Percentiles rank a stretch among this genome's conserved stretches.
Evolutionary conservation across 2,888 invertebrate species (phyloP).

Genomic region (Hemaris fuciformis): DNA sequence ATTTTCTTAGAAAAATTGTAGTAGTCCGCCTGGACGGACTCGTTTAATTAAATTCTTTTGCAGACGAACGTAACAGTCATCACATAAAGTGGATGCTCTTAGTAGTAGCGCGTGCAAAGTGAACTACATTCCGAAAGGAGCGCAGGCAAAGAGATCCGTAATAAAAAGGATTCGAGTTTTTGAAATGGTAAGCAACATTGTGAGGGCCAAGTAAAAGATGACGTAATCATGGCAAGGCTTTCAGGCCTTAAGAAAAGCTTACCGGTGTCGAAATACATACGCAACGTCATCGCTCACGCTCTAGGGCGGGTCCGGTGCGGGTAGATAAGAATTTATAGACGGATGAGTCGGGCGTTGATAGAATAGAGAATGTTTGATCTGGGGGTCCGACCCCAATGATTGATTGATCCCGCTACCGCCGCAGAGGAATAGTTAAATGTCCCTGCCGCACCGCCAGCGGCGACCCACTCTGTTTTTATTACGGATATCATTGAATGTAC

Average conservation of each 20-base stretch:
- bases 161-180: slow-evolving; percentile 14
- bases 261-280: slow-evolving; percentile 51
- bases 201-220: slow-evolving; percentile 29
- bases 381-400: slow-evolving; percentile 56
- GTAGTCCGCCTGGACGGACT: slow-evolving; percentile 29
- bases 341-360: slow-evolving; percentile 65
- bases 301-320: slow-evolving; percentile 53
- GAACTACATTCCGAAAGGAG: slow-evolving; percentile 18
- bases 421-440: slow-evolving; percentile 54
- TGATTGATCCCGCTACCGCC: slow-evolving; percentile 57
- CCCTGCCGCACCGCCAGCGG: slow-evolving; percentile 15
- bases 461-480: slow-evolving; percentile 21
- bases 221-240: slow-evolving; percentile 43
- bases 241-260: slow-evolving; percentile 35
- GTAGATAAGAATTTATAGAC: slow-evolving; percentile 73
- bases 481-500: slow-evolving; percentile 3
- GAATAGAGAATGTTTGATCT: slow-evolving; percentile 64
- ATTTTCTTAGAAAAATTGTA: slow-evolving; percentile 42
- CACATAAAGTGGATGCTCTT: not conserved
- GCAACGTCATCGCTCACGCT: slow-evolving; percentile 69
- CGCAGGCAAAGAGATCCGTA: not conserved
- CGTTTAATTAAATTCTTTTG: slow-evolving; percentile 58
- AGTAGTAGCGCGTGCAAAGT: slow-evolving; percentile 15
- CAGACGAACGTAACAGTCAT: slow-evolving; percentile 26
- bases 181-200: not conserved